Base-by-base conservation (phyloP, 2,888 invertebrate species). In the Athalia cordata region DNA sequence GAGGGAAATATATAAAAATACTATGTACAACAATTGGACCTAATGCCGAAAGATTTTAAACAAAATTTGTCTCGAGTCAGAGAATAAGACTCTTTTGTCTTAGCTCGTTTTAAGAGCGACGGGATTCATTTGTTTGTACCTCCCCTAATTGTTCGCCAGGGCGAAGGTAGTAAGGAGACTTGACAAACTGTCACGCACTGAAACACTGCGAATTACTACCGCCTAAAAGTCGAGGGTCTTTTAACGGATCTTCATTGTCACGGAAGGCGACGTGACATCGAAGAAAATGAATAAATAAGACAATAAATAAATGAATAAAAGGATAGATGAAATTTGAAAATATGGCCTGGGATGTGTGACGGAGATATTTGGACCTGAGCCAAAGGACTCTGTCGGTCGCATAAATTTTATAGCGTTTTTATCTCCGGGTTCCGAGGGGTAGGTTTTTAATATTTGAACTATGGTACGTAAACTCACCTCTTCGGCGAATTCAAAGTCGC, bases 401-500 rank as follows among this genome's bases (percentile, higher is more conserved):
- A 29, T 29, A 29, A 29, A 29, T 29, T 29, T 29, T 29, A 29
- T 29, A 29, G 29, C 29, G 29, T 29, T 29, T 29, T 29, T 29
- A 29, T 29, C 29, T 1, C 29, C 29, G 29, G 29, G 2, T 29
- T 55, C n/a, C 3, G 55, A 55, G 55, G n/a, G 9, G 8, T 11
- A 11, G 55, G n/a, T 55, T 55, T 11, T 55, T 55, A 11, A 55
- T 55, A 55, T 29, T 5, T 52, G 2, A 68, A 29, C 5, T 67
- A 4, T 55, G 8, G 29, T 29, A 29, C 29, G n/a, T 8, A 55
- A 15, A 84, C 91, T 92, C 92, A 95, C 95, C 94, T 95, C 95
- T 91, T 95, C 95, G 87, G 94, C 95, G 89, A 95, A 95, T 89
- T 95, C 95, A 89, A 95, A 95, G 90, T 95, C 95, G 80, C 94